Evolutionary conservation across 2,888 invertebrate species (phyloP).

Genomic region (Odontomyia ornata): DNA sequence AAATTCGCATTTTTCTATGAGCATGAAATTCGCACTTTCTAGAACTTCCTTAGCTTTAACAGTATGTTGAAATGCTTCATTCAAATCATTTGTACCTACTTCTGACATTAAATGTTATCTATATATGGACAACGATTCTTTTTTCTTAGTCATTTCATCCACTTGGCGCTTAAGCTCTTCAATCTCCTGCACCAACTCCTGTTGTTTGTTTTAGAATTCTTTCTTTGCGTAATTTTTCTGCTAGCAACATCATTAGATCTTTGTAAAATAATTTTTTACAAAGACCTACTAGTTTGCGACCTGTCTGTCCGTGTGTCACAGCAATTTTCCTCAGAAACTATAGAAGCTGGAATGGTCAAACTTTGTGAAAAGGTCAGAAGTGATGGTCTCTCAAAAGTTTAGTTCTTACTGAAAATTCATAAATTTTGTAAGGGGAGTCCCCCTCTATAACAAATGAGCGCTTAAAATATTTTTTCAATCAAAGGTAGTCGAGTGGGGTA

Average conservation of each 20-base stretch:
- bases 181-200: slow-evolving; percentile 72
- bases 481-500: too few species aligned
- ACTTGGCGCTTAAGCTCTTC: slow-evolving; percentile 66
- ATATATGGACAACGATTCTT: slow-evolving; percentile 49
- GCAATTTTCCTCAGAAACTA: too few species aligned
- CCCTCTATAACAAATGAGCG: too few species aligned
- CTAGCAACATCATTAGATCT: slow-evolving; percentile 73
- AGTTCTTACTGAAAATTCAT: too few species aligned
- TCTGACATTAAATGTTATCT: slow-evolving; percentile 59
- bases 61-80: slow-evolving; percentile 62
- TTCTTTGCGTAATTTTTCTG: slow-evolving; percentile 74
- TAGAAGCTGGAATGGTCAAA: too few species aligned
- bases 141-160: slow-evolving; percentile 64
- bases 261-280: too few species aligned
- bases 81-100: slow-evolving; percentile 61
- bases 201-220: slow-evolving; percentile 72
- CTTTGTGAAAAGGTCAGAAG: too few species aligned
- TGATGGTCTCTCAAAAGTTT: too few species aligned
- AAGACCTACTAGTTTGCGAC: too few species aligned
- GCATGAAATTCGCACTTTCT: slow-evolving; percentile 76
- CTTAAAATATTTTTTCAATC: too few species aligned
- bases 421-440: too few species aligned
- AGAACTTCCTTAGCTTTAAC: slow-evolving; percentile 64
- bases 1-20: slow-evolving; percentile 78
- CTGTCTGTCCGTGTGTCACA: too few species aligned